Base-by-base conservation (phyloP, 2,888 invertebrate species). In the Noctua janthe region DNA sequence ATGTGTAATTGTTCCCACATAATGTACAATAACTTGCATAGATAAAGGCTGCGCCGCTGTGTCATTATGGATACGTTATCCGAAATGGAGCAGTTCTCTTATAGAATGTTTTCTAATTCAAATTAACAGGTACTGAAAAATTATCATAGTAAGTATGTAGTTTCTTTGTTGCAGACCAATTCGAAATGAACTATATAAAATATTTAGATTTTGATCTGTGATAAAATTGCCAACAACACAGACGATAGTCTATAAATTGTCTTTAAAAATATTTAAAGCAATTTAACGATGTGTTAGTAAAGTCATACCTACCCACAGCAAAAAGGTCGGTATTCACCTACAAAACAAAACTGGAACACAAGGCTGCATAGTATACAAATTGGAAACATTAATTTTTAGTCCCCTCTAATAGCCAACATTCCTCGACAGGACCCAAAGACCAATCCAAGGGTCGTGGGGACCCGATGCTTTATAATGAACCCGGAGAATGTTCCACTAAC, bases 1-100 rank as follows among this genome's bases (percentile, higher is more conserved):
- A 91, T 92, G 93, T 94, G 95, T 96, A 96, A 96, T 96, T 96
- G 95, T 95, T 95, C 94, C 95, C 94, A 95, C 95, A 95, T 95
- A 95, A 95, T 95, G 95, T 95, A 95, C 94, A 94, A 94, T 94
- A 94, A 93, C 93, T 93, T 89, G 91, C 85, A 93, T 93, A 94
- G 94, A 94, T 94, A 93, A 93, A 93, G 90, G 89, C 85, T 87
- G 87, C 66, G 81, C 67, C n/a, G 64, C 56, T 87, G 83, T 83
- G 78, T 80, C 82, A 86, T 85, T 81, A 82, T 78, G 73, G 85
- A 88, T 86, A 74, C 72, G 81, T 74, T 71, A 74, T 82, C 70
- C 62, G 39, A 64, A 82, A 49, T 64, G 35, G 23, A 54, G 0
- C 10, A 3, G 10, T 20, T 39, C 39, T 80, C 62, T 51, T 13